Base-by-base conservation (phyloP, 2,113 vertebrate species). In the Mustelus asterias region DNA sequence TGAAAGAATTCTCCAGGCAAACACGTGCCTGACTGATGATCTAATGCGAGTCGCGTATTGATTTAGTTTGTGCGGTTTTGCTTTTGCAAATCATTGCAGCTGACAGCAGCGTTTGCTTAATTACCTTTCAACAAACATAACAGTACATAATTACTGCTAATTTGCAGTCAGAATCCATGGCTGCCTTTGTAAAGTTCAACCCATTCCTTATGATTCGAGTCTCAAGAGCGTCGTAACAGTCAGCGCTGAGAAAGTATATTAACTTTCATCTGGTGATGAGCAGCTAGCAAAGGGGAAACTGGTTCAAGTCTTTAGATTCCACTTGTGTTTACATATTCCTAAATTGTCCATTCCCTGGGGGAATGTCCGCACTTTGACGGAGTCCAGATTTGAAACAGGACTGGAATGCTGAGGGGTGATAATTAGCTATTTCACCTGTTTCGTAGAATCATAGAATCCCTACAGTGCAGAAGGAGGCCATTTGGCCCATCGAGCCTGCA, bases 71-170 rank as follows among this genome's bases (percentile, higher is more conserved):
- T 63, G 88, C 33, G 88, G 54, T 33, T 90, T 90, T 90, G 88
- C 54, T 90, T 60, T 60, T 63, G 58, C 54, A 90, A 60, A 58
- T 90, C 4, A 33, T 90, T 60, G 58, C 54, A 22, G 80, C 37
- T 83, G 80, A 83, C 80, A 83, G 80, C n/a, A 20, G 16, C 8
- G 65, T n/a, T 93, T n/a, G 2, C 89, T 18, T 92, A 60, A 37
- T 93, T 65, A 33, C 60, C 89, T 93, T 93, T 65, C 16, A 37
- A 93, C 11, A 93, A 63, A 9, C 89, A 65, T 65, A 93, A 67
- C 48, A 88, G 54, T 29, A 93, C n/a, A 67, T 37, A 93, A 65
- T 93, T 65, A 67, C 37, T 93, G n/a, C 89, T 65, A 93, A 65
- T 93, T 37, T 93, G 89, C 18, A 37, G 89, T 37, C 89, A n/a